phyloP scores from a whole-genome alignment of 1,140 invertebrate species.

The Gryon sp. region DNA sequence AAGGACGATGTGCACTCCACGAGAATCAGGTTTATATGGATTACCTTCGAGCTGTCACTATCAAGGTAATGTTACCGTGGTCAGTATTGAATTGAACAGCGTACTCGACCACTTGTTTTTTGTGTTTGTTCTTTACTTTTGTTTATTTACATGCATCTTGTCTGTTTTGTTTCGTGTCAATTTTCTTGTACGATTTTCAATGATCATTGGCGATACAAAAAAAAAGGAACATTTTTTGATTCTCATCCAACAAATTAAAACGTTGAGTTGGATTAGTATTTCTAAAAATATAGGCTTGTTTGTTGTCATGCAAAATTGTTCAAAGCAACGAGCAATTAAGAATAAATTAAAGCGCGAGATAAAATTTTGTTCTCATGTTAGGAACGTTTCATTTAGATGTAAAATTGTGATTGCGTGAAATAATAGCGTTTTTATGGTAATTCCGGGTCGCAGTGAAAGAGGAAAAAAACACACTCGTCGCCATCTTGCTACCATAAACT shows the following conservation, averaged over 20 bases:
- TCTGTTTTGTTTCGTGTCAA: neutral
- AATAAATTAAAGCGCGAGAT: conserved; percentile 57
- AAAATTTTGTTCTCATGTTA: conserved; percentile 59
- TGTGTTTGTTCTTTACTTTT: conserved; percentile 4
- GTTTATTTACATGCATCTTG: conserved; percentile 17
- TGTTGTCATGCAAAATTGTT: conserved; percentile 49
- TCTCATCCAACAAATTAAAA: conserved; percentile 44
- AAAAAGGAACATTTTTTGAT: no score
- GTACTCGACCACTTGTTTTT: neutral
- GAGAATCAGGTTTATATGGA: conserved; percentile 56
- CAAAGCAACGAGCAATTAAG: conserved; percentile 49
- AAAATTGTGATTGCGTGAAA: conserved; percentile 60
- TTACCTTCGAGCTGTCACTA: conserved; percentile 46
- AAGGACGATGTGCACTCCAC: conserved; percentile 36
- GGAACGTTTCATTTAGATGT: conserved; percentile 60
- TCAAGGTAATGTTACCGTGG: conserved; percentile 60
- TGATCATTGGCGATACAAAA: conserved; percentile 1
- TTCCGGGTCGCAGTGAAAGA: conserved; percentile 2
- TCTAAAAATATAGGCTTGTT: conserved; percentile 21
- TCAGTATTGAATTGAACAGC: conserved; percentile 32
- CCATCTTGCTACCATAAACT: conserved; percentile 53
- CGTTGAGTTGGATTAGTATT: conserved; percentile 43
- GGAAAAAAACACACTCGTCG: conserved; percentile 27
- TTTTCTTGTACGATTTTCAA: conserved; percentile 25
- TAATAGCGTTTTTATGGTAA: conserved; percentile 62